phyloP scores from a whole-genome alignment of 1,140 invertebrate species.

The Eubasilissa regina region DNA sequence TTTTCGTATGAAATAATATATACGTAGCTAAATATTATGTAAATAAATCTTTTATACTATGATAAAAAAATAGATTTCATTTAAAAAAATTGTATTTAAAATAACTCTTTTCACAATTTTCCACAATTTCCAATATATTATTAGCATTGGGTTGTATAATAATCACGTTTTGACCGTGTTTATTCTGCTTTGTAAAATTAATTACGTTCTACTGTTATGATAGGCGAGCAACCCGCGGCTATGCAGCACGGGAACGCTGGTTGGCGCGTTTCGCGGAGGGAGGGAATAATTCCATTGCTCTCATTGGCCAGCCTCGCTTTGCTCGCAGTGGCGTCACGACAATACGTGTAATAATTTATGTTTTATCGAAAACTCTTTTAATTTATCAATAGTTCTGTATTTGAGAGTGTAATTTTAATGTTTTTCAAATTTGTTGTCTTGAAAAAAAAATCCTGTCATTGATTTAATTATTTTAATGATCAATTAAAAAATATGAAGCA shows the following conservation, averaged over 20 bases:
- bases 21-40: no score
- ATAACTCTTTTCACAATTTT: no score
- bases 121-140: no score
- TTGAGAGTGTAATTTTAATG: neutral
- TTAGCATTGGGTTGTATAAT: neutral
- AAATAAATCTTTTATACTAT: no score
- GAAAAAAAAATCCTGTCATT: no score
- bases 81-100: no score
- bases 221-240: constrained; percentile 59
- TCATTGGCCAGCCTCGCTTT: constrained; percentile 46
- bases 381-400: neutral
- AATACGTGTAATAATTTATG: constrained; percentile 22
- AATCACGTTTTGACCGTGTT: constrained; percentile 4
- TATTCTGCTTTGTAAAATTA: constrained; percentile 8
- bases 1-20: no score
- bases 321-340: constrained; percentile 41
- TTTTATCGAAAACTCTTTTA: neutral
- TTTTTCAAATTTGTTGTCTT: neutral
- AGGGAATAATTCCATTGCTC: constrained; percentile 28
- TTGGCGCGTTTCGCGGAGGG: constrained; percentile 46
- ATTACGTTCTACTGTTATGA: constrained; percentile 20
- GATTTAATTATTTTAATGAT: no score
- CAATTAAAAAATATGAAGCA: no score
- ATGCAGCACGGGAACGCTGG: constrained; percentile 59
- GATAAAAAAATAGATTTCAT: no score